phyloP scores from a whole-genome alignment of 2,797 vertebrate species.

The Petrocephalus schoutedeni region DNA sequence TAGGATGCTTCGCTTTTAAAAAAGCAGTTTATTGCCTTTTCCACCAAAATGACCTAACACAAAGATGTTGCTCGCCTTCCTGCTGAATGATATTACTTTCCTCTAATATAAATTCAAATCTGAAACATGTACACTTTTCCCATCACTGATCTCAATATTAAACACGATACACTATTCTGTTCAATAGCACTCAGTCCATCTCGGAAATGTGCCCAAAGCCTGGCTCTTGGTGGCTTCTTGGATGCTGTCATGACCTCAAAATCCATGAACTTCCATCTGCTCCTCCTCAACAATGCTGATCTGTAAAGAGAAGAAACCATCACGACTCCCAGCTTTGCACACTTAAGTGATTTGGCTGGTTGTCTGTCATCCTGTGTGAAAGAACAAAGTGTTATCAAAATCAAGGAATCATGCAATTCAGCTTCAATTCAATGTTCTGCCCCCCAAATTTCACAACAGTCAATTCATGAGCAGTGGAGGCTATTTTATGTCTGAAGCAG shows the following conservation, averaged over 20 bases:
- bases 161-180: not conserved
- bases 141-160: not conserved
- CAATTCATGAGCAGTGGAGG: not conserved
- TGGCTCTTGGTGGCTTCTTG: not conserved
- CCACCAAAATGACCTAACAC: not conserved
- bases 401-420: not conserved
- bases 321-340: not conserved
- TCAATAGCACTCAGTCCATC: slow-evolving; percentile 15
- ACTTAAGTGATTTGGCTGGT: not conserved
- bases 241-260: slow-evolving; percentile 48
- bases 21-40: not conserved
- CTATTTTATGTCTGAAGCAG: not conserved
- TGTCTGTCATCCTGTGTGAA: not conserved
- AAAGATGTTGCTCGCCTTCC: not conserved
- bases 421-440: not conserved
- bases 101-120: not conserved
- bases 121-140: not conserved
- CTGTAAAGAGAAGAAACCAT: slow-evolving; percentile 41
- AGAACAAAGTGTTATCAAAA: not conserved
- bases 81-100: not conserved
- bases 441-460: not conserved
- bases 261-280: slow-evolving; percentile 75
- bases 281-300: slow-evolving; percentile 77
- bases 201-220: slow-evolving; percentile 21
- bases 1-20: not conserved